Evolutionary conservation across 2,888 invertebrate genomes (phyloP).

Genomic region (Chloroclysta siterata): DNA sequence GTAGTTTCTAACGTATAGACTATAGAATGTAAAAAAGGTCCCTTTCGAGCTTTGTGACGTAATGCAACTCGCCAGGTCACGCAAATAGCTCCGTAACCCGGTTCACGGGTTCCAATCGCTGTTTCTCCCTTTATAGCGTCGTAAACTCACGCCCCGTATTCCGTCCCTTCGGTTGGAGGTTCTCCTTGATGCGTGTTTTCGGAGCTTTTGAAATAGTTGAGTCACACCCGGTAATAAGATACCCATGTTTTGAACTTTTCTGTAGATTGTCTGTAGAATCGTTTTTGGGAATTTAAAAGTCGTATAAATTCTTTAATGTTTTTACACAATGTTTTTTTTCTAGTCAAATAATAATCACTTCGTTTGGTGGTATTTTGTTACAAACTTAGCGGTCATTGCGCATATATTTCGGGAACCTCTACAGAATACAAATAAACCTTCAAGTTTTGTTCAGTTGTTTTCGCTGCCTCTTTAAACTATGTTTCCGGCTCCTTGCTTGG

Average conservation of each 20-base stretch:
- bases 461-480: too few relatives aligned
- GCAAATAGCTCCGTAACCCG: conserved; percentile 57
- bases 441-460: too few relatives aligned
- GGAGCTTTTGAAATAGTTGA: conserved; percentile 13
- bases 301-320: too few relatives aligned
- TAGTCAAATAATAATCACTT: too few relatives aligned
- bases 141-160: conserved; percentile 35
- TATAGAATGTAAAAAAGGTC: conserved; percentile 5
- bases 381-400: too few relatives aligned
- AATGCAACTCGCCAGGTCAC: conserved; percentile 51
- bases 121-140: conserved; percentile 42
- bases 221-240: conserved; percentile 7
- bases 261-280: not conserved
- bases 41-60: conserved; percentile 44
- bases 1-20: too few relatives aligned
- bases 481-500: too few relatives aligned
- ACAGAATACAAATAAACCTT: too few relatives aligned
- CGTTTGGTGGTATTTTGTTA: too few relatives aligned
- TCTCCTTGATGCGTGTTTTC: conserved; percentile 19
- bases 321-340: too few relatives aligned
- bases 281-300: not conserved
- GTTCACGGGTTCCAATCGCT: conserved; percentile 44
- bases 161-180: conserved; percentile 13
- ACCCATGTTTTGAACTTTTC: conserved; percentile 4
- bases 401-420: too few relatives aligned